These are phyloP conservation scores for Asarcornis scutulata DNA, from an alignment of 2,113 vertebrate genomes.

Conservation along the genomic window DNA sequence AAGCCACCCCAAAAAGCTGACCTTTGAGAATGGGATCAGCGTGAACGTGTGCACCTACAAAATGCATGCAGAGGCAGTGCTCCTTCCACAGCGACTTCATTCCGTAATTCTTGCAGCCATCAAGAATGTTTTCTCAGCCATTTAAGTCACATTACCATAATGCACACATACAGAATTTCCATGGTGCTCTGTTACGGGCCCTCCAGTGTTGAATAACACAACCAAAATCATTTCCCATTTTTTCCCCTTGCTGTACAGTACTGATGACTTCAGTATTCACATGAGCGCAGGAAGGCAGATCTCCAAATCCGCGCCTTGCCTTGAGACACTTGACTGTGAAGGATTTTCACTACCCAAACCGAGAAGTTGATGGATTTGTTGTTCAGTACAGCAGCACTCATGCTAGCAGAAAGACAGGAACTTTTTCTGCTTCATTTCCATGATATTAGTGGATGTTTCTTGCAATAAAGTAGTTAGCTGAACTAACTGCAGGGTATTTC, in stretches of 20 bases:
- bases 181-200: background rate
- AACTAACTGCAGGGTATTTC: background rate
- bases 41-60: fast-evolving
- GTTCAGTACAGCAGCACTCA: background rate
- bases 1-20: background rate
- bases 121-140: background rate
- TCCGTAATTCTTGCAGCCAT: background rate
- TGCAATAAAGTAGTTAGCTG: background rate
- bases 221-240: background rate
- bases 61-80: fast-evolving
- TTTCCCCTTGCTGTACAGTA: background rate
- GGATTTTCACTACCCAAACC: background rate
- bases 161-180: background rate
- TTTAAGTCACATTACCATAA: background rate
- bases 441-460: background rate
- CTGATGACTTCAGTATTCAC: background rate
- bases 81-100: background rate
- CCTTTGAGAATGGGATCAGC: background rate
- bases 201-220: background rate
- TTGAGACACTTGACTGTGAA: background rate
- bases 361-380: background rate
- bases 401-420: background rate
- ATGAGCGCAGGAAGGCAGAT: background rate
- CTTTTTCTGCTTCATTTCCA: background rate
- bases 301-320: no score